Base-by-base conservation (phyloP, 2,113 vertebrate genomes). In the Podarcis muralis region DNA sequence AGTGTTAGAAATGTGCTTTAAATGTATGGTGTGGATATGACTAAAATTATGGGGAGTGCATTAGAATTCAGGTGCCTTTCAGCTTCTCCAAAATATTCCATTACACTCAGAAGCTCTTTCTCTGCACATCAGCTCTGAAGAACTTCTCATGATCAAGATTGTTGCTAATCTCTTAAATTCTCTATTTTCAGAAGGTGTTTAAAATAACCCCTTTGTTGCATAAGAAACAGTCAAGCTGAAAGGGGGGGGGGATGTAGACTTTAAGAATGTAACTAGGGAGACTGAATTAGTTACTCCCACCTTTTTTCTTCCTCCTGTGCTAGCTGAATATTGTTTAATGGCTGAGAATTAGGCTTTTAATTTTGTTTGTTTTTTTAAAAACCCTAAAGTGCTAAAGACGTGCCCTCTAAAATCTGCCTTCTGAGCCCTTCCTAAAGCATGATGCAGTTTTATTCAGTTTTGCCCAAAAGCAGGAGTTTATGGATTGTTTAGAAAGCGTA, bases 191-290 rank as follows among this genome's bases (percentile, higher is more conserved):
- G 90, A 92, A 89, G 40, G 86, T 1, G 37, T 92, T 93, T 91
- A 93, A 95, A 94, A 92, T 94, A 94, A 88, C 90, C 85, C 85
- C 85, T 87, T 94, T 93, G 91, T 94, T 94, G 91, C 88, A 65
- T 32, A 15, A 87, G 88, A 91, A 93, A 94, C 84, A 93, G 81
- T 92, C 87, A 90, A 90, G 90, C 76, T 79, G 91, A 92, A 94
- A 91, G 91, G 27, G 13, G 85, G 43, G 43, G 43, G 43, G 91
- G 6, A 80, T 62, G 91, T 91, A 83, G 92, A 89, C 93, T 88
- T 87, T 91, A 85, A 92, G 87, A 92, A 93, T 83, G 93, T 94
- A 94, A 93, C 92, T 93, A 94, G 92, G 93, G 93, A 95, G 90
- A 93, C 75, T 86, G 90, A 91, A 32, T 40, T 65, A 48, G 86